phyloP scores from a whole-genome alignment of 1,140 invertebrate genomes.

The Atta cephalotes region DNA sequence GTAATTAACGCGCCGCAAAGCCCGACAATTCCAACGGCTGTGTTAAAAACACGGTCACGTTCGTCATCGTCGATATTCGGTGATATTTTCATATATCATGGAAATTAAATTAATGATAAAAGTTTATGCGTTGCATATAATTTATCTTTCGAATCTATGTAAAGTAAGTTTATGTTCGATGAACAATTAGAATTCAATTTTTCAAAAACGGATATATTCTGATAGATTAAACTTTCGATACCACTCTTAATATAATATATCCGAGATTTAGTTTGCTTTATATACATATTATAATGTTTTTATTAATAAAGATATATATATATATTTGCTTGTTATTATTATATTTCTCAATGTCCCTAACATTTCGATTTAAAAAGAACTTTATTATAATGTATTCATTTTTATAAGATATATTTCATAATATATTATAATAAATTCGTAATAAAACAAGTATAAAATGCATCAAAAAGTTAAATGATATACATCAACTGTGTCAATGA shows the following conservation, averaged over 20 bases:
- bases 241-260: too few relatives aligned
- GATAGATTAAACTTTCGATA: too few relatives aligned
- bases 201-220: not conserved
- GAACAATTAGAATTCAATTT: not conserved
- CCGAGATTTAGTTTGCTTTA: too few relatives aligned
- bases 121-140: not conserved
- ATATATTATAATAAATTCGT: too few relatives aligned
- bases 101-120: not conserved
- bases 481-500: not conserved
- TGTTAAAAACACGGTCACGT: conserved; percentile 20
- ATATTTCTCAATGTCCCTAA: too few relatives aligned
- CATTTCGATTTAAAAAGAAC: too few relatives aligned
- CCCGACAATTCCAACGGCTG: conserved; percentile 31
- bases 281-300: too few relatives aligned
- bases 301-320: too few relatives aligned
- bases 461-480: not conserved
- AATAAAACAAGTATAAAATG: too few relatives aligned
- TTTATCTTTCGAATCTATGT: not conserved
- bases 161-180: not conserved
- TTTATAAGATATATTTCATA: too few relatives aligned
- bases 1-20: conserved; percentile 47
- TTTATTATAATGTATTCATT: too few relatives aligned
- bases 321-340: too few relatives aligned
- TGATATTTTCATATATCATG: not conserved
- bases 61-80: not conserved